Base-by-base conservation (phyloP, 2,113 vertebrate genomes). In the Climacteris rufus region DNA sequence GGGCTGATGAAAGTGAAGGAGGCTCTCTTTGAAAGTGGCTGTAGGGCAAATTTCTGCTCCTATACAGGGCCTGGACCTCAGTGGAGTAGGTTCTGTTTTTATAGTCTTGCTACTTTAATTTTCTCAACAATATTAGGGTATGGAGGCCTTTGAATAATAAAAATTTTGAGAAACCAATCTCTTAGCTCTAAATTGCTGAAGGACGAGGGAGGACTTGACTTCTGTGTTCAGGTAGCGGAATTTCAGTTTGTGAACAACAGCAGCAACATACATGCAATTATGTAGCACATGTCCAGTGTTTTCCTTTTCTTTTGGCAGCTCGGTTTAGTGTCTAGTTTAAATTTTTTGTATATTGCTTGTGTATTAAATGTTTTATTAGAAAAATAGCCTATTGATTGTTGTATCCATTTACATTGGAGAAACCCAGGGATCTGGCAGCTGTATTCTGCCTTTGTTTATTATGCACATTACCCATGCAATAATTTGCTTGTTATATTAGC, bases 321-420 rank as follows among this genome's bases (percentile, higher is more conserved):
- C 57, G 50, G 30, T 74, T 83, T 66, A 65, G 69, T 75, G 24
- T 39, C 59, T 23, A 35, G 44, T 39, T 87, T 78, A 85, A 83
- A 8, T 6, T 23, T n/a, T 91, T 78, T 84, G 56, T 59, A 5
- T 59, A n/a, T 66, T 80, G n/a, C 33, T 77, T 42, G 14, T 45
- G 47, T 39, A 37, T 25, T 44, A 70, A 80, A 87, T 80, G 56
- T 92, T 96, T 91, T 61, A 77, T 85, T 57, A 63, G 59, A 15
- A 93, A 90, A 92, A 64, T 84, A 82, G 39, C 24, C 50, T 93
- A 68, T 90, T 94, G 96, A 89, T 91, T 24, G 30, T 83, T 65
- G n/a, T n/a, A n/a, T n/a, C n/a, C n/a, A n/a, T n/a, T n/a, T n/a
- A n/a, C n/a, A n/a, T n/a, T n/a, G n/a, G n/a, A 86, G 61, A 70